Evolutionary conservation across 2,888 invertebrate species (phyloP).

Genomic region (Campopleginae sp.): DNA sequence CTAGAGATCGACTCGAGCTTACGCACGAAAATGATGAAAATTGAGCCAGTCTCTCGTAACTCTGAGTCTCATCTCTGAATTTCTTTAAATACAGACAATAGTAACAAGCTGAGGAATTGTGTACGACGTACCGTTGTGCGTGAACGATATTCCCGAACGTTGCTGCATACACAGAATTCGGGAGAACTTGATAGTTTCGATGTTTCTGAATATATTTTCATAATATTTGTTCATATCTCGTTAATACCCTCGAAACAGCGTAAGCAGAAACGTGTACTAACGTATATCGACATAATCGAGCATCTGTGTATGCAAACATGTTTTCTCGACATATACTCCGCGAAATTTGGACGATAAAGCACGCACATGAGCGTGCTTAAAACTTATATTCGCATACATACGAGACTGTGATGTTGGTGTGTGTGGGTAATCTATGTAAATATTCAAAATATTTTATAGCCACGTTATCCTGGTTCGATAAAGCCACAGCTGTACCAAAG

Average conservation of each 20-base stretch:
- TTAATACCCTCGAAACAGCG: not conserved
- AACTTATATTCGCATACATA: not conserved
- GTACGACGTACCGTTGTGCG: not conserved
- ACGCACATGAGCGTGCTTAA: not conserved
- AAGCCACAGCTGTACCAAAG: conserved; percentile 24
- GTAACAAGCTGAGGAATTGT: not conserved
- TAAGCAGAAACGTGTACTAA: conserved; percentile 2
- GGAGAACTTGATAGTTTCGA: not conserved
- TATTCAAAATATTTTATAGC: conserved; percentile 4
- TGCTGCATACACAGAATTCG: not conserved
- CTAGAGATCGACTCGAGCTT: not conserved
- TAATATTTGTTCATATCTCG: not conserved
- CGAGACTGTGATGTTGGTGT: not conserved
- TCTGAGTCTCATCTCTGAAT: not conserved
- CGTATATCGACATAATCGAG: not conserved
- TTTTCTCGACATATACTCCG: not conserved
- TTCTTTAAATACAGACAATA: not conserved
- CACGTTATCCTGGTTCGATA: not conserved
- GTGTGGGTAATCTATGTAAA: not conserved
- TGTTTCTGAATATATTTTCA: not conserved
- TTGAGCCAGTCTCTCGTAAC: not conserved
- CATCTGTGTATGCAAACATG: not conserved
- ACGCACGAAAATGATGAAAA: not conserved
- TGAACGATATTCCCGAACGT: not conserved
- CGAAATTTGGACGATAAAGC: not conserved